Evolutionary conservation across 2,113 vertebrate species (phyloP).

Genomic region (Otus sunia): DNA sequence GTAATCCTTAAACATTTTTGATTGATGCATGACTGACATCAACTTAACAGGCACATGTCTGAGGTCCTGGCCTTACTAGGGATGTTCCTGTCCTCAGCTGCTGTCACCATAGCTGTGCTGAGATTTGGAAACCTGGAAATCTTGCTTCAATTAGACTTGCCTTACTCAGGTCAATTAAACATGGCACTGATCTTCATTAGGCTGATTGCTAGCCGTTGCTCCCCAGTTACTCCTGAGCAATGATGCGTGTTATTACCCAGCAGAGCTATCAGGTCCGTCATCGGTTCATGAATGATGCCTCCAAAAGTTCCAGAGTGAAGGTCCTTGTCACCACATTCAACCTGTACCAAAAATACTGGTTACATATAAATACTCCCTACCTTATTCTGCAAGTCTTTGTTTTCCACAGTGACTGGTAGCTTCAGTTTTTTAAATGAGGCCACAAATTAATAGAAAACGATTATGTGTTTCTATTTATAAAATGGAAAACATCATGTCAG

Average conservation of each 20-base stretch:
- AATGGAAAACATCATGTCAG: background rate
- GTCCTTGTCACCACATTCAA: conserved; percentile 74
- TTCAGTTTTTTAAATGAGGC: background rate
- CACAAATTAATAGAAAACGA: background rate
- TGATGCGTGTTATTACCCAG: conserved; percentile 64
- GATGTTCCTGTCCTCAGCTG: background rate
- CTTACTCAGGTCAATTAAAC: background rate
- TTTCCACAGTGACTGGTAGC: background rate
- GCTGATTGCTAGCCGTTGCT: background rate
- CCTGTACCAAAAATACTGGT: conserved; percentile 49
- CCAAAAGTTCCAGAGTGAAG: conserved; percentile 81
- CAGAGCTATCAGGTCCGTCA: conserved; percentile 77
- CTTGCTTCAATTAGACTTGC: background rate
- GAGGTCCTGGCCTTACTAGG: background rate
- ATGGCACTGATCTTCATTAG: background rate
- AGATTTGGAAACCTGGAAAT: background rate
- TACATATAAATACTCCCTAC: background rate
- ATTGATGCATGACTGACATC: background rate
- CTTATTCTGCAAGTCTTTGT: rapidly evolving
- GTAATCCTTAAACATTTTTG: background rate
- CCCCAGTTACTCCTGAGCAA: background rate
- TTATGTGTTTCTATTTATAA: background rate
- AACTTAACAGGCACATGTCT: background rate
- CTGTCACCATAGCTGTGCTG: background rate
- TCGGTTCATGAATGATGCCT: conserved; percentile 76